Evolutionary conservation across 2,888 invertebrate species (phyloP).

Genomic region (Pyrocoelia pectoralis): DNA sequence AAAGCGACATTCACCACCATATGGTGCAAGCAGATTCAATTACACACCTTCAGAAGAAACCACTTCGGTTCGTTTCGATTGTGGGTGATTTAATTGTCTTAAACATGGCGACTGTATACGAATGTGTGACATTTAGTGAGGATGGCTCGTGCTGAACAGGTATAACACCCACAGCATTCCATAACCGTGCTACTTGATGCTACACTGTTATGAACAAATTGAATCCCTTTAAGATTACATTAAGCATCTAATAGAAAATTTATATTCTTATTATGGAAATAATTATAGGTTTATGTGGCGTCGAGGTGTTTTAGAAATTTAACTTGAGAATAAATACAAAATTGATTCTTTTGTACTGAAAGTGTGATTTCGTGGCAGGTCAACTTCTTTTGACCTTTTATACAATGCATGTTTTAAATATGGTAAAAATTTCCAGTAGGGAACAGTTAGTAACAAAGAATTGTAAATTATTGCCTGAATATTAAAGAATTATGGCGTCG

Average conservation of each 20-base stretch:
- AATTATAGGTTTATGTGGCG: constrained; percentile 5
- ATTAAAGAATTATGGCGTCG: constrained; percentile 36
- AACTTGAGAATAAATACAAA: constrained; percentile 14
- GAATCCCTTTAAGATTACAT: constrained; percentile 35
- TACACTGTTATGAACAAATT: constrained; percentile 38
- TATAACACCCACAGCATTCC: constrained; percentile 46
- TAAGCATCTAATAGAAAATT: constrained; percentile 27
- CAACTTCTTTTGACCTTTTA: constrained; percentile 30
- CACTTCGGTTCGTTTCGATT: constrained; percentile 33
- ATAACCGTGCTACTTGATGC: constrained; percentile 42
- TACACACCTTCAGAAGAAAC: constrained; percentile 26
- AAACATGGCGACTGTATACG: constrained; percentile 25
- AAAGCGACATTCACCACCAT: constrained; percentile 41
- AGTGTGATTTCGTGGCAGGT: constrained; percentile 29
- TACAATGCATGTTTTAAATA: constrained; percentile 37
- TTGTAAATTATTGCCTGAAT: constrained; percentile 37
- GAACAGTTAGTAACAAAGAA: constrained; percentile 38
- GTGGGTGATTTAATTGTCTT: constrained; percentile 33
- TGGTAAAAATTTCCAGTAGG: constrained; percentile 37
- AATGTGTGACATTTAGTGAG: constrained; percentile 26
- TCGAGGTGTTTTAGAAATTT: constrained; percentile 12
- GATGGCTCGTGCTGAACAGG: constrained; percentile 42
- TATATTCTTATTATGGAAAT: constrained; percentile 16
- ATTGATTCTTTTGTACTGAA: constrained; percentile 27
- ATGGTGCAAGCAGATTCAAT: constrained; percentile 43